phyloP scores from a whole-genome alignment of 30 jellyfish, hydroid and myxozoan genomes.

The Aurelia coerulea region DNA sequence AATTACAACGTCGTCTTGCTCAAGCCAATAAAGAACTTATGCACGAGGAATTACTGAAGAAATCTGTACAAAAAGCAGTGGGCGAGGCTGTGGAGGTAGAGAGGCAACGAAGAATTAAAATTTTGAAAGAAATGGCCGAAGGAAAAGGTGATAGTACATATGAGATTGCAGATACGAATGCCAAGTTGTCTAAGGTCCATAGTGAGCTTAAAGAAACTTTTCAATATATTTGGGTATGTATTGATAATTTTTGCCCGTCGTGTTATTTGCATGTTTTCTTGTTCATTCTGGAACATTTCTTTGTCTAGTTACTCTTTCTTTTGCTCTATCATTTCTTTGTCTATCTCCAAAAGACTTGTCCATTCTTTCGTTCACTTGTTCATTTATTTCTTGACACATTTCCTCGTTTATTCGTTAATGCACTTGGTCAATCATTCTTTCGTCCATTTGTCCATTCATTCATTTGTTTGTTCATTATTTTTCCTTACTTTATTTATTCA shows the following conservation, averaged over 20 bases:
- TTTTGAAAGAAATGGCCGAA: conserved; percentile 49
- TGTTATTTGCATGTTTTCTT: background rate
- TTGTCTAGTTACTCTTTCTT: too few species aligned
- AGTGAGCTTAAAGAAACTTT: conserved; percentile 41
- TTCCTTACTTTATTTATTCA: too few species aligned
- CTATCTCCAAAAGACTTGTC: too few species aligned
- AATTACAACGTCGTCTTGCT: conserved; percentile 24
- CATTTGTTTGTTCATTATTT: too few species aligned
- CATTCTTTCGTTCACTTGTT: too few species aligned
- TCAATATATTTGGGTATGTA: conserved; percentile 49
- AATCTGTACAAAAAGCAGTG: conserved; percentile 38
- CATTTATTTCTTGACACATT: too few species aligned
- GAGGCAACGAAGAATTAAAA: conserved; percentile 35
- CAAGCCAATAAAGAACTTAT: conserved; percentile 46
- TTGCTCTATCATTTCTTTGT: too few species aligned
- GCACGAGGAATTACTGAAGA: conserved; percentile 45
- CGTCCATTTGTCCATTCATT: too few species aligned
- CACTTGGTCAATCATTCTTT: too few species aligned
- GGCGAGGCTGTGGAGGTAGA: conserved; percentile 59
- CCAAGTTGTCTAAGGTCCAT: conserved; percentile 41
- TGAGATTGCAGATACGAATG: conserved; percentile 47
- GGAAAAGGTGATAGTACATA: conserved; percentile 32
- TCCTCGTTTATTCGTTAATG: too few species aligned
- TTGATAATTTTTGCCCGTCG: background rate
- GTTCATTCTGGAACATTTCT: background rate